Evolutionary conservation across 35 echinoderm and acorn worm species (phyloP).

Genomic region (Apostichopus japonicus): DNA sequence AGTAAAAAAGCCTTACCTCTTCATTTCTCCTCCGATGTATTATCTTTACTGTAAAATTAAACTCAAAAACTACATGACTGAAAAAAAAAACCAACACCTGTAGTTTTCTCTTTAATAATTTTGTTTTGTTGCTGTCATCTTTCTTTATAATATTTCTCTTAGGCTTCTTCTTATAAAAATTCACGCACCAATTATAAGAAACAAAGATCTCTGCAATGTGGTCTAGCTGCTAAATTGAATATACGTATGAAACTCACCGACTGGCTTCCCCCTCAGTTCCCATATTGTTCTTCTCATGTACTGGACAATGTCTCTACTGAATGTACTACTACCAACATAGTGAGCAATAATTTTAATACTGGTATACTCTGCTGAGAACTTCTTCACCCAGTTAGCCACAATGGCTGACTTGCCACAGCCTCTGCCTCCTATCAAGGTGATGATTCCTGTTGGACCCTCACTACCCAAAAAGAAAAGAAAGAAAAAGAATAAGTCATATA

Average conservation of each 20-base stretch:
- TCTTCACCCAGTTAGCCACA: slow-evolving; percentile 90
- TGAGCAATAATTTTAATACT: slow-evolving; percentile 78
- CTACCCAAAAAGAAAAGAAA: slow-evolving; percentile 9
- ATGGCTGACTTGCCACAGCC: slow-evolving; percentile 91
- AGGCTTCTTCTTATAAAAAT: too few species aligned
- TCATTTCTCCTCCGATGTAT: too few species aligned
- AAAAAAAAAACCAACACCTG: too few species aligned
- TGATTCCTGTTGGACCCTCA: slow-evolving; percentile 20
- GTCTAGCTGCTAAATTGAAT: too few species aligned
- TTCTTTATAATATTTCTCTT: too few species aligned
- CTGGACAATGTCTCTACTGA: slow-evolving; percentile 88
- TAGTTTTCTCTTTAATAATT: too few species aligned
- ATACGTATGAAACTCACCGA: slow-evolving; percentile 82
- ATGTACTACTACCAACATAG: slow-evolving; percentile 83
- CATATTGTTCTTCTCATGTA: slow-evolving; percentile 84
- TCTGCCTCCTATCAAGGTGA: slow-evolving; percentile 88
- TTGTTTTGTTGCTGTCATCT: too few species aligned
- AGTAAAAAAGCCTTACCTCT: too few species aligned
- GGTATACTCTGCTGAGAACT: slow-evolving; percentile 59
- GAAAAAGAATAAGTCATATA: too few species aligned
- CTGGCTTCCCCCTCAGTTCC: slow-evolving; percentile 86
- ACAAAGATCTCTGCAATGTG: neutral
- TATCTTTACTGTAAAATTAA: too few species aligned
- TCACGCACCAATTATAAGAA: too few species aligned
- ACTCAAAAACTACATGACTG: too few species aligned